Conservation (phyloP, 2,113 vertebrate species). For the Damaliscus lunatus region DNA sequence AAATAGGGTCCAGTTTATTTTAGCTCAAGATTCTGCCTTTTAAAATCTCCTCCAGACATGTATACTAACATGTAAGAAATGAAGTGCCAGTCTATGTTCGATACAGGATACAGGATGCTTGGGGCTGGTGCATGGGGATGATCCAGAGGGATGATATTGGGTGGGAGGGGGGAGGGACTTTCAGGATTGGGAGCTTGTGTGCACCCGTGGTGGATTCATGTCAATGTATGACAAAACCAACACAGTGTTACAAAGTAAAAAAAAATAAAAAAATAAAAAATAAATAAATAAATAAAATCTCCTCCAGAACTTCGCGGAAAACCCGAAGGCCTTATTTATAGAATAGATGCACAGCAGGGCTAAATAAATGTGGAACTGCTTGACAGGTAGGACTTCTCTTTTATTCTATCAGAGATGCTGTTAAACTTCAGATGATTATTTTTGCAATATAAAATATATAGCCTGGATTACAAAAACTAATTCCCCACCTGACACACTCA, state of each 20-base stretch:
- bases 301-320: background rate
- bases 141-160: no score
- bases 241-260: no score
- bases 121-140: no score
- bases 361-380: background rate
- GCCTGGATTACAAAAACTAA: conserved; percentile 45
- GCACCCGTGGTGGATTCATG: no score
- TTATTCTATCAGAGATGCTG: background rate
- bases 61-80: no score
- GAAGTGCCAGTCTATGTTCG: no score
- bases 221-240: no score
- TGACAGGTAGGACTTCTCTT: background rate
- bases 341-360: background rate
- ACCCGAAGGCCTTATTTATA: conserved; percentile 17
- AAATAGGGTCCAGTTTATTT: background rate
- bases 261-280: no score
- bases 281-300: no score
- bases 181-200: no score
- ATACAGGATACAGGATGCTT: no score
- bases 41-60: conserved; percentile 20
- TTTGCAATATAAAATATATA: conserved; percentile 25
- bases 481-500: conserved; percentile 29
- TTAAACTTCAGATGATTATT: conserved; percentile 39
- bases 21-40: conserved; percentile 23
- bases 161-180: no score